Base-by-base conservation (phyloP, 2,888 invertebrate species). In the Gari tellinella region DNA sequence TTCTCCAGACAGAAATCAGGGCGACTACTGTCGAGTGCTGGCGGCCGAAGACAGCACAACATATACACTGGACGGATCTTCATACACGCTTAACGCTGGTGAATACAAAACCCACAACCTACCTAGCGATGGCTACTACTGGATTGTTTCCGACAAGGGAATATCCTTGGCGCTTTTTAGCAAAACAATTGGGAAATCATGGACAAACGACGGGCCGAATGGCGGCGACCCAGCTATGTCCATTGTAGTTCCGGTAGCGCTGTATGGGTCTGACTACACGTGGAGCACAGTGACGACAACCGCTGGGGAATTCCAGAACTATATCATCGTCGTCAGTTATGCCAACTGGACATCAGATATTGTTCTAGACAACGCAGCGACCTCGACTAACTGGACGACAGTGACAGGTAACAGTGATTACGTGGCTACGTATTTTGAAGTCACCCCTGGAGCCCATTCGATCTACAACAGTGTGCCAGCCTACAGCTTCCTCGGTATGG, bases 181-280 rank as follows among this genome's bases (percentile, higher is more conserved):
- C 21, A 87, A 85, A 68, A 74, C 74, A 3, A 49, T 67, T 12
- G 72, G 79, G 23, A 23, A 21, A n/a, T 75, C 82, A 1, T 69
- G 72, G 45, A 46, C 55, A 7, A 80, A 74, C 12, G 86, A 86
- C 43, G 79, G 69, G 1, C 70, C 64, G 17, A 72, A 83, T 31
- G 61, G 70, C 15, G 86, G 85, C n/a, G 88, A 88, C 58, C 88
- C 88, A 1, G 84, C 85, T 55, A 85, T 88, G 83, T 79, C 81
- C 1, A 48, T 86, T 10, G 25, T 86, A 0, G 83, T 85, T 8
- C 85, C 88, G 0, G 63, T 72, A 10, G 55, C 64, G 0, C 86
- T 87, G 72, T 88, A 79, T 58, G 74, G 72, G 1, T 70, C 79
- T 10, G 72, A 80, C 46, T 86, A 85, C 74, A 75, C 81, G 4